Evolutionary conservation across 2,113 vertebrate species (phyloP), one percentile per base, ranked within the genome.

Genomic region (Verasper variegatus): DNA sequence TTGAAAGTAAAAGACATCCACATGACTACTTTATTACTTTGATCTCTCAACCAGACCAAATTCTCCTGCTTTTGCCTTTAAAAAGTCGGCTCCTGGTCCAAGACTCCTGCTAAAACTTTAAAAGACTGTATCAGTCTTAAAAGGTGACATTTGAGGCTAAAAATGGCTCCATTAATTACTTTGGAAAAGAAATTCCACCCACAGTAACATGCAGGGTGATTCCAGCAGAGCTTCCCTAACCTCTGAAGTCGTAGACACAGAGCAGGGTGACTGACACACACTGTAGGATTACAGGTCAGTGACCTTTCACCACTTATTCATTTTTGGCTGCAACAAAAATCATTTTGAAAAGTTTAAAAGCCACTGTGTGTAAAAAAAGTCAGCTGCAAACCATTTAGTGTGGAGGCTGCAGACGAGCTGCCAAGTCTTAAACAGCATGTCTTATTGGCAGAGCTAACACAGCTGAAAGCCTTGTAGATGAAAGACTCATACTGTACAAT

Each of bases 321-420:
- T 21, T 61, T 81, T 76, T 81, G 71, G 67, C 68, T 80, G 73
- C 68, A 83, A 71, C 62, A 81, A 81, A 31, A 81, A 83, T 80
- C 27, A 84, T 82, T 85, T 76, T 42, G 23, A 78, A 86, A 81
- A 71, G 76, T 78, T 78, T 80, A 37, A 88, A 80, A 82, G 72
- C 81, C 84, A 71, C 81, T 73, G 72, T 82, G 76, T 55, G 56
- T 74, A 6, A 18, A 51, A 51, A 15, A 78, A 84, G 83, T 88
- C 86, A 89, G 82, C 87, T 92, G 90, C 72, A 86, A 91, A 71
- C 83, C 85, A 91, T 90, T 91, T 85, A 79, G 24, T 84, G 71
- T 70, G 66, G 76, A 82, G 84, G 78, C 83, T 73, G 76, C 13
- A 57, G 85, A 86, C 67, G 23, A 75, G 81, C 86, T 90, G 88